Evolutionary conservation across 2,113 vertebrate species (phyloP).

Genomic region (Astatoreochromis straeleni): DNA sequence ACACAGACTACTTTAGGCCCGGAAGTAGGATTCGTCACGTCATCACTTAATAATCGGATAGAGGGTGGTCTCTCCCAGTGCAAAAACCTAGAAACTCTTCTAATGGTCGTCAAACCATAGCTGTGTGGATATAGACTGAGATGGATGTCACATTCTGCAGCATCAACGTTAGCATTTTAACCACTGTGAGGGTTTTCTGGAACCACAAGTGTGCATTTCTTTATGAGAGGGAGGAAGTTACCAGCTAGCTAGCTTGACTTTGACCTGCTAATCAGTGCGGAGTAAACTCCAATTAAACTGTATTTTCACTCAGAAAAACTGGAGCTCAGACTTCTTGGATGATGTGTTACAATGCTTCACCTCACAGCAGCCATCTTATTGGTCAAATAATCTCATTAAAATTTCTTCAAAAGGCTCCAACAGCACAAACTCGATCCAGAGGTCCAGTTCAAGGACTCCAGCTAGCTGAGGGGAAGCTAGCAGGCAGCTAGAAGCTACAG

Average conservation of each 20-base stretch:
- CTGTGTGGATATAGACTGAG: not conserved
- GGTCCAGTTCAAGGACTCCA: not conserved
- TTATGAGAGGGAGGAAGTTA: not conserved
- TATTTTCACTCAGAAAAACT: not conserved
- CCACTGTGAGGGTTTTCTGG: not conserved
- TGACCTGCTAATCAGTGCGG: not conserved
- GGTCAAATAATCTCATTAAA: not conserved
- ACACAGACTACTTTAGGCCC: no score
- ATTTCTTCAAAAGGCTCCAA: not conserved
- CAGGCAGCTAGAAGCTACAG: not conserved
- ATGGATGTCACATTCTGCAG: not conserved
- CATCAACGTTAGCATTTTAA: not conserved
- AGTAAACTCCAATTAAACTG: not conserved
- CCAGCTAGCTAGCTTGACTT: not conserved
- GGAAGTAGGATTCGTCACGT: accelerated
- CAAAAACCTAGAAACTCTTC: not conserved
- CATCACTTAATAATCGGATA: no score
- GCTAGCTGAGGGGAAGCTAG: not conserved
- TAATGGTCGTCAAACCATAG: not conserved
- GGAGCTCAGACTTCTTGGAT: not conserved
- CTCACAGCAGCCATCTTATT: not conserved
- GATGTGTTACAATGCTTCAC: not conserved
- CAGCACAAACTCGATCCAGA: not conserved
- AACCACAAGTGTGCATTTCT: not conserved
- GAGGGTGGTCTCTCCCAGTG: not conserved